These are phyloP conservation scores for Lithophane leautieri DNA, from an alignment of 2,888 invertebrate genomes.

Conservation along the genomic window DNA sequence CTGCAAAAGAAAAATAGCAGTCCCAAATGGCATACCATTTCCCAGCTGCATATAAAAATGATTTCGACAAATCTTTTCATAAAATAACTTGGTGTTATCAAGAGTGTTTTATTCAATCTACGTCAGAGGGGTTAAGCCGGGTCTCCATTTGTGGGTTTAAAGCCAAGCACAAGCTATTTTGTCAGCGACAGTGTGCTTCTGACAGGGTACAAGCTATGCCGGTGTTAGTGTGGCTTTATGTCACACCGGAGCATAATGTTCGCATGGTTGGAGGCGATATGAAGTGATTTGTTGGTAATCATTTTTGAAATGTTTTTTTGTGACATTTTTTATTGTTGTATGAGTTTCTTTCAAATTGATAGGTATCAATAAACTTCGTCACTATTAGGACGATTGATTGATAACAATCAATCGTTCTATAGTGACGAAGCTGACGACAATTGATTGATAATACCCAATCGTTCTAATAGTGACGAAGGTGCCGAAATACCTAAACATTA, in stretches of 20 bases:
- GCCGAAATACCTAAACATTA: no score
- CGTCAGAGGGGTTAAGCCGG: slow-evolving; percentile 64
- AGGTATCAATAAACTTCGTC: not conserved
- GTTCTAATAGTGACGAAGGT: no score
- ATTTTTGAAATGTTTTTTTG: slow-evolving; percentile 5
- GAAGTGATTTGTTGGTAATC: not conserved
- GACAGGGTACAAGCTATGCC: slow-evolving; percentile 66
- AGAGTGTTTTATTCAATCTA: slow-evolving; percentile 66
- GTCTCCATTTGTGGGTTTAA: slow-evolving; percentile 71
- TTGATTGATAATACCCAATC: not conserved
- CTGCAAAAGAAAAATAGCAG: not conserved
- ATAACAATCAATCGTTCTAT: not conserved
- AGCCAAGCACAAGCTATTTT: slow-evolving; percentile 69
- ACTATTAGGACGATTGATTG: not conserved
- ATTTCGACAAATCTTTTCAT: slow-evolving; percentile 42
- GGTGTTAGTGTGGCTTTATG: slow-evolving; percentile 49
- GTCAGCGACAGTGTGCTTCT: slow-evolving; percentile 69
- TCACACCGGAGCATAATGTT: slow-evolving; percentile 57
- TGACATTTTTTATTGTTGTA: not conserved
- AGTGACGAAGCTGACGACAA: not conserved
- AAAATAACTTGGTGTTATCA: slow-evolving; percentile 59
- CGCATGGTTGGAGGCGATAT: not conserved
- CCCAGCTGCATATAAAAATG: slow-evolving; percentile 44
- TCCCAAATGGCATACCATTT: slow-evolving; percentile 12
- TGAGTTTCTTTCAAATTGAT: not conserved